phyloP scores from a whole-genome alignment of 1,140 invertebrate species.

The Aporrectodea caliginosa region DNA sequence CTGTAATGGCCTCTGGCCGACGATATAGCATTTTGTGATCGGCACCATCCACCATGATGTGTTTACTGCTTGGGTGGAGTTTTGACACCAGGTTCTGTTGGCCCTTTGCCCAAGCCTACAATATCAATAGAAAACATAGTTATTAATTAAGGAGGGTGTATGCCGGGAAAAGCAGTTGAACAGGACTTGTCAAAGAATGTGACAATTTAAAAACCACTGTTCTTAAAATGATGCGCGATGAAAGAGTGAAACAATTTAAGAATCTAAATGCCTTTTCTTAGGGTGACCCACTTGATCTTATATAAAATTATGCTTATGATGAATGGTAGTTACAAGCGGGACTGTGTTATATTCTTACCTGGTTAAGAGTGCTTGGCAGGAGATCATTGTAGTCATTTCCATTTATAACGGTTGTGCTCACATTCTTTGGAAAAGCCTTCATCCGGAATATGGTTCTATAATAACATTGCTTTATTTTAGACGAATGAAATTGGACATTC shows the following conservation, averaged over 20 bases:
- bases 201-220: too few relatives aligned
- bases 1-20: slow-evolving; percentile 41
- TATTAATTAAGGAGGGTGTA: slow-evolving; percentile 35
- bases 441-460: slow-evolving; percentile 45
- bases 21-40: slow-evolving; percentile 50
- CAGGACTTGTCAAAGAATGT: too few relatives aligned
- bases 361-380: too few relatives aligned
- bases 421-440: slow-evolving; percentile 44
- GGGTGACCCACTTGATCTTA: too few relatives aligned
- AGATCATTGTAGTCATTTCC: slow-evolving; percentile 54
- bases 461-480: slow-evolving; percentile 20
- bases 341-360: too few relatives aligned
- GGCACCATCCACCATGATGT: slow-evolving; percentile 49
- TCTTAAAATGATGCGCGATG: too few relatives aligned
- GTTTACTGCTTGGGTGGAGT: slow-evolving; percentile 42
- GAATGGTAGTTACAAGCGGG: too few relatives aligned
- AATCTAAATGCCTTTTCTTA: too few relatives aligned
- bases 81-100: slow-evolving; percentile 46
- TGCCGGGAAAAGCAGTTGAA: too few relatives aligned
- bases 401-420: slow-evolving; percentile 50
- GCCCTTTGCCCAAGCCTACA: slow-evolving; percentile 51
- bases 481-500: background rate
- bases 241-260: too few relatives aligned
- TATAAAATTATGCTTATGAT: too few relatives aligned
- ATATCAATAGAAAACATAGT: slow-evolving; percentile 16